Percentiles rank a stretch among this genome's conserved stretches.
phyloP scores from a whole-genome alignment of 2,113 vertebrate species.

The Rostratula benghalensis region DNA sequence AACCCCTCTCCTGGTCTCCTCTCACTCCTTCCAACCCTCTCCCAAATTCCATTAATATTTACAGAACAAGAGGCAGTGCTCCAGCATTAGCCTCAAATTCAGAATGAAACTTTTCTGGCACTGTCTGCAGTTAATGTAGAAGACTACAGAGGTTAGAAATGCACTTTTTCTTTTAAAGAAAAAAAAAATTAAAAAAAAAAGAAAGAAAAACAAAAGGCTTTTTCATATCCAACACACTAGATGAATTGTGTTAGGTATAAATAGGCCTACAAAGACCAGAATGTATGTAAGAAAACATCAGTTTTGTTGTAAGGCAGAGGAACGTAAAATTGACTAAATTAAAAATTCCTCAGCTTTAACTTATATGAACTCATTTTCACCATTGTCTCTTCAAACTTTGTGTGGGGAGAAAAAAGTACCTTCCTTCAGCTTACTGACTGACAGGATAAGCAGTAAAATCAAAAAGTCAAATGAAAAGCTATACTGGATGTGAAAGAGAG shows the following conservation, averaged over 20 bases:
- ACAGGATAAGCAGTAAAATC: neutral
- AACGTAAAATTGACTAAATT: neutral
- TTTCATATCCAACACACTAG: conserved; percentile 27
- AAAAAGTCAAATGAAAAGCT: neutral
- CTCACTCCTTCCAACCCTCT: neutral
- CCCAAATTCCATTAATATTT: conserved; percentile 43
- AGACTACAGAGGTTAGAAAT: conserved; percentile 38
- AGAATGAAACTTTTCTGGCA: conserved; percentile 55
- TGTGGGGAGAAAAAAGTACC: neutral
- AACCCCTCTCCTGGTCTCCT: neutral
- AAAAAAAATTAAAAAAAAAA: neutral
- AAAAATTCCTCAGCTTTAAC: neutral
- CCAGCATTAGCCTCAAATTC: conserved; percentile 6
- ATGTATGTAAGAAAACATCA: neutral
- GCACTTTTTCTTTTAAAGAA: neutral
- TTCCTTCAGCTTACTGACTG: neutral
- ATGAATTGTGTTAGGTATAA: conserved; percentile 11
- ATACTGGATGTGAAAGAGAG: neutral
- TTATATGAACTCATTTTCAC: neutral
- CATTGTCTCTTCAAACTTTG: neutral
- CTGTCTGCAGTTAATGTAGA: neutral
- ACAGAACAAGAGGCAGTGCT: conserved; percentile 7
- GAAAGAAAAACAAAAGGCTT: neutral
- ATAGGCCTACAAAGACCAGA: neutral
- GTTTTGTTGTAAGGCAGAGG: neutral